A percentile compares a stretch with the other conserved stretches of the same genome.
Conservation (phyloP, 2,113 vertebrate genomes). For the Otocyon megalotis region DNA sequence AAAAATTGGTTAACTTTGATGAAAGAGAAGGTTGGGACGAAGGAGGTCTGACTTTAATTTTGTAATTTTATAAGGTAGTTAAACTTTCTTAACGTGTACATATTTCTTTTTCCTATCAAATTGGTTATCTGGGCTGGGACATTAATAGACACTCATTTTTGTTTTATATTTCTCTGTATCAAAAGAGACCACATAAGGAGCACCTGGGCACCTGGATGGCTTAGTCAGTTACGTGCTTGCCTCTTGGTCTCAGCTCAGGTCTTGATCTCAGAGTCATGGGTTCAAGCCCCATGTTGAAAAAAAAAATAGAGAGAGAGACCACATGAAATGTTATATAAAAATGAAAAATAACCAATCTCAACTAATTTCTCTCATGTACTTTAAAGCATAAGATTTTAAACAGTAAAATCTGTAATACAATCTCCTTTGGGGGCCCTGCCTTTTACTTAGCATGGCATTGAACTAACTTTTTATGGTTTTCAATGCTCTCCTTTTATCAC, state of each 20-base stretch:
- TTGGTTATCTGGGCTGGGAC: background rate
- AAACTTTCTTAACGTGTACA: background rate
- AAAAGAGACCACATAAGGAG: background rate
- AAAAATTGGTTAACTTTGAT: background rate
- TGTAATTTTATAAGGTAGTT: conserved; percentile 23
- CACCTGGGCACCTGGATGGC: too few relatives aligned
- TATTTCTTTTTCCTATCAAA: background rate
- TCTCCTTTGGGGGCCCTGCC: background rate
- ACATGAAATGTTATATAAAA: conserved; percentile 5
- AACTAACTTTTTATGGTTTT: background rate
- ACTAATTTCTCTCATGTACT: background rate
- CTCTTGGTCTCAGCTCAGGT: background rate
- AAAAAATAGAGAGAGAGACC: background rate
- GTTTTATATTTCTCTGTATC: conserved; percentile 4
- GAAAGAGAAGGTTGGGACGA: background rate
- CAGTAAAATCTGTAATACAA: background rate
- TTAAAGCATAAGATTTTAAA: conserved; percentile 14
- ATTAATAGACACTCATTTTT: background rate
- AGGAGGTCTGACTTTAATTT: background rate
- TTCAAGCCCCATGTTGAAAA: background rate
- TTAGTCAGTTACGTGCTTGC: background rate
- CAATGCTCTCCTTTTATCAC: background rate
- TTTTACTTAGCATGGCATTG: background rate
- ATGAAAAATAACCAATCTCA: background rate
- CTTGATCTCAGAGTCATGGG: background rate